A percentile compares a stretch with the other conserved stretches of the same genome.
phyloP scores from a whole-genome alignment of 2,888 invertebrate species.

The Platerodrilus igneus region DNA sequence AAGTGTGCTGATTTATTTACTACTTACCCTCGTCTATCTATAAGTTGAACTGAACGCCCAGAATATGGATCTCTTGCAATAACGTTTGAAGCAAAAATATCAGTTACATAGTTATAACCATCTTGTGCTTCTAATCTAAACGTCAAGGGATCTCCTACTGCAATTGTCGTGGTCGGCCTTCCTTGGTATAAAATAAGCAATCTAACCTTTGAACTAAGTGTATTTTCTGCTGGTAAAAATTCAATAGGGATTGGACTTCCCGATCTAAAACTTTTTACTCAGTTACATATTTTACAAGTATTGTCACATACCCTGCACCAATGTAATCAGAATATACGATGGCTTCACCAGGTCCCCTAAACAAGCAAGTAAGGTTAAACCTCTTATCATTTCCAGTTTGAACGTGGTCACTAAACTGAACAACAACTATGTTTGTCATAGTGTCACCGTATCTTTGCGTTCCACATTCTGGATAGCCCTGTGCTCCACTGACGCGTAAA shows the following conservation, averaged over 20 bases:
- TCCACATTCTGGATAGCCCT: slow-evolving; percentile 92
- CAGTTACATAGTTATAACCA: slow-evolving; percentile 81
- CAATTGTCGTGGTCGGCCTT: slow-evolving; percentile 86
- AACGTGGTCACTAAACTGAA: slow-evolving; percentile 89
- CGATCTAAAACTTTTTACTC: slow-evolving; percentile 63
- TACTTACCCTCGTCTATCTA: slow-evolving; percentile 80
- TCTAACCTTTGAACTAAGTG: slow-evolving; percentile 82
- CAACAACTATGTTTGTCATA: slow-evolving; percentile 90
- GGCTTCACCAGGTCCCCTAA: slow-evolving; percentile 87
- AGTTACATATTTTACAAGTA: slow-evolving; percentile 10
- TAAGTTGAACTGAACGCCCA: slow-evolving; percentile 82
- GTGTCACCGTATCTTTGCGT: slow-evolving; percentile 84
- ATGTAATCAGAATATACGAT: slow-evolving; percentile 91
- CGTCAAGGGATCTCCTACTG: slow-evolving; percentile 86
- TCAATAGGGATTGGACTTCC: slow-evolving; percentile 91
- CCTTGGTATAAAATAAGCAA: slow-evolving; percentile 84
- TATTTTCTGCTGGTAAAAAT: slow-evolving; percentile 87
- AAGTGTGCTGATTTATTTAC: background rate
- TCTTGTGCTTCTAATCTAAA: slow-evolving; percentile 86
- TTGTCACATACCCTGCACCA: slow-evolving; percentile 76
- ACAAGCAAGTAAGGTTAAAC: slow-evolving; percentile 88
- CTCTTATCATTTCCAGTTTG: slow-evolving; percentile 87
- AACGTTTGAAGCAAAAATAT: slow-evolving; percentile 90
- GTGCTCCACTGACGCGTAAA: slow-evolving; percentile 79
- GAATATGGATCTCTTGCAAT: slow-evolving; percentile 90